A percentile compares a stretch with the other conserved stretches of the same genome.
Conservation (phyloP, 1,140 invertebrate species). For the Archegozetes longisetosus region DNA sequence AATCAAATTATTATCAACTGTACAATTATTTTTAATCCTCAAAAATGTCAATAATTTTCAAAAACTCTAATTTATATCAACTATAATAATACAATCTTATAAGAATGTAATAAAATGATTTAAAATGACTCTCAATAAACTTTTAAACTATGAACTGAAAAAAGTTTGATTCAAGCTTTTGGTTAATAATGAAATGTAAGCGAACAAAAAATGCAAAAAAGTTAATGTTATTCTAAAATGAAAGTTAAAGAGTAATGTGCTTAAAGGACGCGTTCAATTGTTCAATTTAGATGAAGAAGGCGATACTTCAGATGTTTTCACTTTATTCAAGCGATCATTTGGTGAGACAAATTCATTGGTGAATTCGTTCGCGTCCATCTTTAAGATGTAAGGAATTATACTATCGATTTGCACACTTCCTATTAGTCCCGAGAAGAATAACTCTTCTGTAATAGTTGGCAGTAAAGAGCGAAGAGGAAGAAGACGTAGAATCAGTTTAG, state of each 20-base stretch:
- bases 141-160: no score
- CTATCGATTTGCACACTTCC: constrained; percentile 83
- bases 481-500: constrained; percentile 51
- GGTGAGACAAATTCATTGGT: constrained; percentile 16
- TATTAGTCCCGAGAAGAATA: constrained; percentile 79
- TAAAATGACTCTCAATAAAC: not conserved
- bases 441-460: constrained; percentile 63
- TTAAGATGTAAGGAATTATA: constrained; percentile 76
- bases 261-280: not conserved
- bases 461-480: constrained; percentile 58
- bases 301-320: constrained; percentile 1
- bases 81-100: not conserved
- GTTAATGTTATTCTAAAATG: no score
- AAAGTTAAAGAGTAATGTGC: not conserved
- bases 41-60: not conserved
- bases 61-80: not conserved
- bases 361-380: constrained; percentile 44
- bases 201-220: no score
- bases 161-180: no score
- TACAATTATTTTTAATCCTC: not conserved
- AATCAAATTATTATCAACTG: not conserved
- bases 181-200: no score
- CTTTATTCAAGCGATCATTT: not conserved
- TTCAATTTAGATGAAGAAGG: constrained; percentile 3
- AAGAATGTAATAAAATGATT: not conserved